A percentile compares a stretch with the other conserved stretches of the same genome.
Evolutionary conservation across 2,888 invertebrate genomes (phyloP).

Genomic region (Tenthredo mesomela): DNA sequence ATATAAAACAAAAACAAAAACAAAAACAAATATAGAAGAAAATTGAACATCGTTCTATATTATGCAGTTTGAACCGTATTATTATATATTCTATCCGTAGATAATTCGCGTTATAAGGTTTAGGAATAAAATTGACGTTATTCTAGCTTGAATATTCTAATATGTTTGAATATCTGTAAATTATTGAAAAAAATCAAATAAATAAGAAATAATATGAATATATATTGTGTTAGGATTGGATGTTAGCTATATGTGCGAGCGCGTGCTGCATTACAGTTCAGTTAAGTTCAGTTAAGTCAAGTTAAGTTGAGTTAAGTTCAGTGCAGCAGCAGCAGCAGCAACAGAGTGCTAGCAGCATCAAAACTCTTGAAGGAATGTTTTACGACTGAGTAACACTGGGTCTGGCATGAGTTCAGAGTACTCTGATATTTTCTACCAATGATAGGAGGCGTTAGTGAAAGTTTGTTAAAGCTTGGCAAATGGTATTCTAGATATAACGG

Average conservation of each 20-base stretch:
- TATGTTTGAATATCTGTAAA: not conserved
- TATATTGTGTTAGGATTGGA: not conserved
- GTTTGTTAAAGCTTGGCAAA: constrained; percentile 32
- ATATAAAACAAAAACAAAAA: not conserved
- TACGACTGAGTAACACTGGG: constrained; percentile 34
- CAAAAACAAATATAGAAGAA: not conserved
- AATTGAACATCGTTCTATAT: too few species aligned
- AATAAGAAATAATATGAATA: not conserved
- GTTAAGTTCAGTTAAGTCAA: not conserved
- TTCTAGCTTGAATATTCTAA: too few species aligned
- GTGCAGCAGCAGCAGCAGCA: not conserved
- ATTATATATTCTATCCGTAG: too few species aligned
- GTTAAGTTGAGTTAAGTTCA: not conserved
- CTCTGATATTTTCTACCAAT: constrained; percentile 42
- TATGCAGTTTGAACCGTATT: too few species aligned
- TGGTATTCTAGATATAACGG: constrained; percentile 28
- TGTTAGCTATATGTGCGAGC: not conserved
- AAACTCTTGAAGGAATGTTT: constrained; percentile 33
- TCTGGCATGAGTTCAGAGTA: constrained; percentile 52
- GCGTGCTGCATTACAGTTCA: not conserved
- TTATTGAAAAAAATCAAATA: not conserved
- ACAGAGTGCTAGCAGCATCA: too few species aligned
- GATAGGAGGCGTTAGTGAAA: constrained; percentile 8
- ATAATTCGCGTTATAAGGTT: too few species aligned
- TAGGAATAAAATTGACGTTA: too few species aligned